phyloP scores from a whole-genome alignment of 2,797 vertebrate genomes.

The Hydrophis major region DNA sequence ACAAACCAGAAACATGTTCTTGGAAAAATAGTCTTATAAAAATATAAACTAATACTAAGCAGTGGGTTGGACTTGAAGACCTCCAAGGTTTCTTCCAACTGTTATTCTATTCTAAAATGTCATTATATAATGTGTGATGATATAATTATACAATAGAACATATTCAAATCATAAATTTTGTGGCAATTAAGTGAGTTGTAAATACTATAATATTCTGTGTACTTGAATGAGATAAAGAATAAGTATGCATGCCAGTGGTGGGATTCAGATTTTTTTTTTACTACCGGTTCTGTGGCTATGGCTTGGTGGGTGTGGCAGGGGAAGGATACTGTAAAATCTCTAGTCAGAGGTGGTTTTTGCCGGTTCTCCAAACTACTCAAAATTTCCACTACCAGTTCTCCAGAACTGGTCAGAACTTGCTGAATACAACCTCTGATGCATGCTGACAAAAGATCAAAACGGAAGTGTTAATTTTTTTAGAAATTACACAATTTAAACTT shows the following conservation, averaged over 20 bases:
- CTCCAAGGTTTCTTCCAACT: no score
- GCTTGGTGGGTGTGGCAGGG: no score
- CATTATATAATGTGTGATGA: neutral
- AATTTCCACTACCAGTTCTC: no score
- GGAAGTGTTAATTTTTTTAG: slow-evolving; percentile 26
- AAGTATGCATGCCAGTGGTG: neutral
- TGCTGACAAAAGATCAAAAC: slow-evolving; percentile 25
- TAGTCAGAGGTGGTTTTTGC: no score
- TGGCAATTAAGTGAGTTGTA: neutral
- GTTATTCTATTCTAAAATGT: neutral
- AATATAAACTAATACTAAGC: neutral
- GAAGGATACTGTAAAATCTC: no score
- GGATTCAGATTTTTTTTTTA: no score
- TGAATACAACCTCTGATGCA: neutral
- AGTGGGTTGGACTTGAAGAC: no score
- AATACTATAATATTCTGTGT: neutral
- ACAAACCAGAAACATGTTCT: neutral
- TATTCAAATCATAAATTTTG: neutral
- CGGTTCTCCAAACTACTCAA: no score
- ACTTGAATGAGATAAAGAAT: slow-evolving; percentile 34
- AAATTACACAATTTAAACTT: slow-evolving; percentile 38
- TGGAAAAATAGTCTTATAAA: neutral
- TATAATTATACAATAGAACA: neutral
- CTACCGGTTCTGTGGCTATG: no score
- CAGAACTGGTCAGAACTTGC: no score